Evolutionary conservation across 2,888 invertebrate species (phyloP).

Genomic region (Lypha dubia): DNA sequence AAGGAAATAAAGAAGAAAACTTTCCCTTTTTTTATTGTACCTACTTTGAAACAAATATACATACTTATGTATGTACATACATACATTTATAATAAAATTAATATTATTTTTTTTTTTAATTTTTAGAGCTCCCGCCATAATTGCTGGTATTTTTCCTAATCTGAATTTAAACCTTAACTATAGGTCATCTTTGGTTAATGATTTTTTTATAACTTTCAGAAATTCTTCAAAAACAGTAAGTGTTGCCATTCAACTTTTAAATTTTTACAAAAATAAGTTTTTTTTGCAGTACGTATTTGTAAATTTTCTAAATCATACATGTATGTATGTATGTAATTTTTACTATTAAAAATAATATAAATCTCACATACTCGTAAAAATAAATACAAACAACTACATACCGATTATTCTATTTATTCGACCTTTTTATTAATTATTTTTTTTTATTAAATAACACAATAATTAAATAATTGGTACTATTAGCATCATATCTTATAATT

Average conservation of each 20-base stretch:
- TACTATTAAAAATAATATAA: no score
- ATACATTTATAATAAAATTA: not conserved
- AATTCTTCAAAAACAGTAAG: conserved; percentile 71
- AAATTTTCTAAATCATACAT: no score
- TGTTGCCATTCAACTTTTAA: conserved; percentile 15
- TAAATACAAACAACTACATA: no score
- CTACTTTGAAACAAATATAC: not conserved
- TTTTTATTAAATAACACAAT: no score
- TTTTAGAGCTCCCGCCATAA: conserved; percentile 80
- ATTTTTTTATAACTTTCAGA: conserved; percentile 79
- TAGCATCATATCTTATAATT: no score
- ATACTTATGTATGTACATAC: not conserved
- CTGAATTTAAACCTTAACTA: conserved; percentile 79
- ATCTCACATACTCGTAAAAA: no score
- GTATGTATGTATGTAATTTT: no score
- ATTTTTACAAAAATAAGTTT: not conserved
- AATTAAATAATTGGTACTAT: no score
- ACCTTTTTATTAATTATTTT: no score
- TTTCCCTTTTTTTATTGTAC: not conserved
- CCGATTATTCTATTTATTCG: no score
- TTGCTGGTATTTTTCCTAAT: conserved; percentile 80
- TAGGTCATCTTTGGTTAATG: conserved; percentile 79
- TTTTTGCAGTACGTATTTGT: no score
- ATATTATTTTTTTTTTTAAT: conserved; percentile 24
- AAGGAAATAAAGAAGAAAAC: not conserved